phyloP scores from a whole-genome alignment of 2,797 vertebrate genomes.

The Pseudomugil tenellus region DNA sequence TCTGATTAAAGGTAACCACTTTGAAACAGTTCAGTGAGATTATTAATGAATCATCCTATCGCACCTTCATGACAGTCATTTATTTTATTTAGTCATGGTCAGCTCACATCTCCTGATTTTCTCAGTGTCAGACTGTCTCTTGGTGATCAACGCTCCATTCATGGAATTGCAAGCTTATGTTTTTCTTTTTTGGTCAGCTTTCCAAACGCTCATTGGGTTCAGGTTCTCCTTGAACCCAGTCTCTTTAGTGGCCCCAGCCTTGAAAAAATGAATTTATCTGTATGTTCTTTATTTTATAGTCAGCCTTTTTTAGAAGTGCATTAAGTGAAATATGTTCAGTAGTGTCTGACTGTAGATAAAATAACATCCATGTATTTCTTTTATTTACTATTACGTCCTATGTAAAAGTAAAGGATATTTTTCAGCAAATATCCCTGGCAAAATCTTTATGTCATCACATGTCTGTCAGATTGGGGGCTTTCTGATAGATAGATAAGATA shows the following conservation, averaged over 20 bases:
- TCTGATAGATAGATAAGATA: no score
- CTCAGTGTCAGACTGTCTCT: no score
- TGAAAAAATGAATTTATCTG: background rate
- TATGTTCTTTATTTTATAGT: background rate
- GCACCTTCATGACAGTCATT: background rate
- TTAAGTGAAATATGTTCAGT: background rate
- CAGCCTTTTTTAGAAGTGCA: background rate
- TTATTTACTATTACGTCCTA: background rate
- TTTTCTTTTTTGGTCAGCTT: background rate
- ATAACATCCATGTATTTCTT: no score
- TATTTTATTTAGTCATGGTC: background rate
- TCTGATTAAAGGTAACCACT: background rate
- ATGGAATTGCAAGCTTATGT: no score
- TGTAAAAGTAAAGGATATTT: slow-evolving; percentile 40
- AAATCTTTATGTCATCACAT: slow-evolving; percentile 61
- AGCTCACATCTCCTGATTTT: background rate
- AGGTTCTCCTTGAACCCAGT: background rate
- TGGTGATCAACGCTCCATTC: no score
- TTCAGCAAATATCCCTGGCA: slow-evolving; percentile 39
- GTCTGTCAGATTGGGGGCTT: no score
- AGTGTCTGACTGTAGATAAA: slow-evolving; percentile 8
- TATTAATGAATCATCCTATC: background rate
- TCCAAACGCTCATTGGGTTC: background rate
- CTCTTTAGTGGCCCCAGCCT: background rate
- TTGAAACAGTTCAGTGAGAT: background rate